A percentile compares a stretch with the other conserved stretches of the same genome.
Conservation (phyloP, 2,113 vertebrate genomes). For the Oncorhynchus nerka region DNA sequence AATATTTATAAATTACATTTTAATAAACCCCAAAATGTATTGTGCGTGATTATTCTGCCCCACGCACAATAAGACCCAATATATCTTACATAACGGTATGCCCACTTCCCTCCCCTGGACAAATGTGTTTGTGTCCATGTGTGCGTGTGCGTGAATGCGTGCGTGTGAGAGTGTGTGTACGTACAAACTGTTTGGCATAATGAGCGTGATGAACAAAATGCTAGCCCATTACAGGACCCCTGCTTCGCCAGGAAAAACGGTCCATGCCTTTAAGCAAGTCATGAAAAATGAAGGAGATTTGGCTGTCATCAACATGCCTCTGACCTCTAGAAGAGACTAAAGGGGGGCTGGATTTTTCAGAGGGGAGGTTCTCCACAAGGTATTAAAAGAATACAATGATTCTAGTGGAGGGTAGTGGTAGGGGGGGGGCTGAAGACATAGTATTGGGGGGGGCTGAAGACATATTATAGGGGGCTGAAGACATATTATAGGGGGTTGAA, state of each 20-base stretch:
- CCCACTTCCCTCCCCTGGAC: no score
- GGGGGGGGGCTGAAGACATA: not conserved
- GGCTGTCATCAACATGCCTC: slow-evolving; percentile 54
- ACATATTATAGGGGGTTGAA: no score
- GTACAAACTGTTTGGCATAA: slow-evolving; percentile 46
- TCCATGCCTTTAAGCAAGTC: slow-evolving; percentile 65
- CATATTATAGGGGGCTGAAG: not conserved
- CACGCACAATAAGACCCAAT: no score
- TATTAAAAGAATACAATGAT: slow-evolving; percentile 54
- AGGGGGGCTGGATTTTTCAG: slow-evolving; percentile 60
- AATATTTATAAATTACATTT: no score
- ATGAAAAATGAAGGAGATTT: slow-evolving; percentile 69
- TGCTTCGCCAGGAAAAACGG: slow-evolving; percentile 50
- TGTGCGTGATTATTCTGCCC: no score
- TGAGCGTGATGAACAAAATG: slow-evolving; percentile 51
- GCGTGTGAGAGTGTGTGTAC: not conserved
- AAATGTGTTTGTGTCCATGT: not conserved
- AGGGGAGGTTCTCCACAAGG: slow-evolving; percentile 53
- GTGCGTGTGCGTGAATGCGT: not conserved
- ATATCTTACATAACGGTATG: no score
- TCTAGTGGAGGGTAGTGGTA: not conserved
- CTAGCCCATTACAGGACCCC: slow-evolving; percentile 48
- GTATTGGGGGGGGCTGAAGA: not conserved
- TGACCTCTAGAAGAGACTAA: slow-evolving; percentile 61
- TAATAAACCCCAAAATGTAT: no score